These are phyloP conservation scores for Oreotragus oreotragus DNA, from an alignment of 2,113 vertebrate species.

Conservation along the genomic window DNA sequence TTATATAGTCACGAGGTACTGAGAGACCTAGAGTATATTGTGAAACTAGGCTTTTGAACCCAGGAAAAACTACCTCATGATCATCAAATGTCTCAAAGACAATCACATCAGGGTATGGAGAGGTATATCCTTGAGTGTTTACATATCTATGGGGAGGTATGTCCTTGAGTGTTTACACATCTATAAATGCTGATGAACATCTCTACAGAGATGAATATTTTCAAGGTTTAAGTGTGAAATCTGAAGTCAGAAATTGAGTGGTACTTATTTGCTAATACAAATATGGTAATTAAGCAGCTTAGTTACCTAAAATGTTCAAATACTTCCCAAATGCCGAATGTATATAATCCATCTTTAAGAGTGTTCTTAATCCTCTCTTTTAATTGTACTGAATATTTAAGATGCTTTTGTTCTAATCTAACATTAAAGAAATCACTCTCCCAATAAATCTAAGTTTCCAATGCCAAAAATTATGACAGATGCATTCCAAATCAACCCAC, in stretches of 20 bases:
- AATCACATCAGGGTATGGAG: background rate
- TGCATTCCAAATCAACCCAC: background rate
- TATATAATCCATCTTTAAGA: background rate
- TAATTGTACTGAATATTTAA: background rate
- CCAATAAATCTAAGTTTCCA: background rate
- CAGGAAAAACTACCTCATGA: background rate
- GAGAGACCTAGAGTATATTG: background rate
- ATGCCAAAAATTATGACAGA: background rate
- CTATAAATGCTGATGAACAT: background rate
- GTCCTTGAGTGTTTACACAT: background rate
- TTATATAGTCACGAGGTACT: background rate
- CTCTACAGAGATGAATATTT: background rate
- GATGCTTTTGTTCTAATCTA: background rate
- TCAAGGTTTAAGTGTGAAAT: background rate
- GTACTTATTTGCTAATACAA: background rate
- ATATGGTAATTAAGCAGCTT: background rate
- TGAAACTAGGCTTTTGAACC: background rate
- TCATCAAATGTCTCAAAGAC: background rate
- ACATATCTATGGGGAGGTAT: background rate
- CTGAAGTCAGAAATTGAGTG: background rate
- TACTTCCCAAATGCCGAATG: background rate
- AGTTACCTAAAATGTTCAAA: slow-evolving; percentile 9
- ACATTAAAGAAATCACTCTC: background rate
- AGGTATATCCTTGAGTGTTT: background rate
- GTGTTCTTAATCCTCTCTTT: background rate